A percentile compares a stretch with the other conserved stretches of the same genome.
Evolutionary conservation across 2,888 invertebrate species (phyloP).

Genomic region (Trichogramma dendrolimi): DNA sequence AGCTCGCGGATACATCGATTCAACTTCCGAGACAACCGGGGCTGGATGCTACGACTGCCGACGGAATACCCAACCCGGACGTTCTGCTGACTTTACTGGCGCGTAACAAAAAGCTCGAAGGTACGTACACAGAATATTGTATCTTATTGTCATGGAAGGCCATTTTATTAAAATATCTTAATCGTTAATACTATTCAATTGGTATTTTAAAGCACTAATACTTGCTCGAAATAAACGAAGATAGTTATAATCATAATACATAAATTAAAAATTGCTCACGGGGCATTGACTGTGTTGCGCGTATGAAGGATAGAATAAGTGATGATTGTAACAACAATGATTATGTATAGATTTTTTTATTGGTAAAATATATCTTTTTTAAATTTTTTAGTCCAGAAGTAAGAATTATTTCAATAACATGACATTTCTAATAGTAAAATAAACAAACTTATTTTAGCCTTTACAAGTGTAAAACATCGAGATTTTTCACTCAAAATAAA

Average conservation of each 20-base stretch:
- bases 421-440: background rate
- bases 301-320: too few relatives aligned
- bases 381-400: background rate
- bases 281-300: too few relatives aligned
- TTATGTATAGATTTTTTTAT: too few relatives aligned
- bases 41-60: constrained; percentile 35
- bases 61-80: constrained; percentile 72
- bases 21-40: constrained; percentile 19
- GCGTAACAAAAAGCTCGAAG: constrained; percentile 84
- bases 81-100: constrained; percentile 79
- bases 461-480: background rate
- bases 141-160: background rate
- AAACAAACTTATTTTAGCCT: background rate
- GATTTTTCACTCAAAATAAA: too few relatives aligned
- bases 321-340: too few relatives aligned
- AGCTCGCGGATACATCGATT: constrained; percentile 49
- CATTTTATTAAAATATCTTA: too few relatives aligned
- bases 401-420: background rate
- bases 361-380: background rate
- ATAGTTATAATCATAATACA: too few relatives aligned
- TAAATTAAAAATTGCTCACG: too few relatives aligned
- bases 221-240: too few relatives aligned
- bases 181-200: too few relatives aligned
- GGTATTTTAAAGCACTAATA: too few relatives aligned
- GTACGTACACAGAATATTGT: constrained; percentile 56